Conservation (phyloP, 2,888 invertebrate species). For the Tenthredo mesomela region DNA sequence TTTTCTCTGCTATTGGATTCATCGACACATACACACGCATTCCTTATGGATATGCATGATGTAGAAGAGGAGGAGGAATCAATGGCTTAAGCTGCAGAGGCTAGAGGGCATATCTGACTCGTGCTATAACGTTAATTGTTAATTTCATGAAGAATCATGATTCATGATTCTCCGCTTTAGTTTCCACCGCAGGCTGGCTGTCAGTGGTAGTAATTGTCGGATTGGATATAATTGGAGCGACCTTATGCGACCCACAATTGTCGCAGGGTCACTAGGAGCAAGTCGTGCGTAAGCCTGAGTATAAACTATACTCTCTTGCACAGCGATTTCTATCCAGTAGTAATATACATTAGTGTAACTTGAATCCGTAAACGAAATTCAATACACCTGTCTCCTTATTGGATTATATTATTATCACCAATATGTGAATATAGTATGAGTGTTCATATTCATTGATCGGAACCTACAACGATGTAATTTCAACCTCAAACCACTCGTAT, state of each 20-base stretch:
- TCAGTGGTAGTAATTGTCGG: conserved; percentile 7
- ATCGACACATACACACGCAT: not conserved
- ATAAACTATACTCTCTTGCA: not conserved
- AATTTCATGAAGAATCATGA: conserved; percentile 27
- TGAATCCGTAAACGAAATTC: conserved; percentile 13
- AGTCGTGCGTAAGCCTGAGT: not conserved
- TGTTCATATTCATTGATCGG: not conserved
- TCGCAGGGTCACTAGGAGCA: conserved; percentile 25
- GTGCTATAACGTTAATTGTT: conserved; percentile 22
- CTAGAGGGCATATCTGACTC: conserved; percentile 15
- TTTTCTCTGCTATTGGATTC: not conserved
- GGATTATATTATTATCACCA: not conserved
- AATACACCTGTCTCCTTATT: not conserved
- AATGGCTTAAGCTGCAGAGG: not conserved
- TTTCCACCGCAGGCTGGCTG: not conserved
- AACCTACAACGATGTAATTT: not conserved
- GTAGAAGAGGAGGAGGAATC: not conserved
- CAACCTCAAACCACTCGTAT: not conserved
- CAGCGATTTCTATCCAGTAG: not conserved
- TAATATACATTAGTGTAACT: not conserved
- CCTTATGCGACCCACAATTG: conserved; percentile 21
- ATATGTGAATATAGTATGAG: not conserved
- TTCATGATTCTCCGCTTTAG: not conserved
- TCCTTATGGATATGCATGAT: not conserved
- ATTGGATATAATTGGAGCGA: conserved; percentile 1